These are phyloP conservation scores for Danio albolineatus DNA, from an alignment of 2,797 vertebrate genomes.

Conservation along the genomic window DNA sequence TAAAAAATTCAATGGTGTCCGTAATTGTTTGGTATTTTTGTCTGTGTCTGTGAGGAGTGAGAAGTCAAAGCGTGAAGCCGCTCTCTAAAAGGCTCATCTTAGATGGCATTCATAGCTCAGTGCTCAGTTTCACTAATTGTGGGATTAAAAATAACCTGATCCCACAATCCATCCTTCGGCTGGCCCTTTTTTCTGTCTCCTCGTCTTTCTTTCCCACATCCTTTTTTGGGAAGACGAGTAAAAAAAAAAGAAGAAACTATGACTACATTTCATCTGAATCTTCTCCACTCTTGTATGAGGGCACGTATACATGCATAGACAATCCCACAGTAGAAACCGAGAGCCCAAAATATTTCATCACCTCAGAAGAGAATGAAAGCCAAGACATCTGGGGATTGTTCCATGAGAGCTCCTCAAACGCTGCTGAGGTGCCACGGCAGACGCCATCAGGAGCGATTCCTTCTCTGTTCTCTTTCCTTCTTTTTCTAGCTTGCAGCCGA, in stretches of 20 bases:
- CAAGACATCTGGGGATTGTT: slow-evolving; percentile 48
- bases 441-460: slow-evolving; percentile 41
- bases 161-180: slow-evolving; percentile 49
- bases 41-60: slow-evolving; percentile 23
- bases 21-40: slow-evolving; percentile 22
- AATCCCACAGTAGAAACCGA: slow-evolving; percentile 19
- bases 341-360: slow-evolving; percentile 60
- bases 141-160: slow-evolving; percentile 67
- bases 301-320: not conserved
- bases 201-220: slow-evolving; percentile 44
- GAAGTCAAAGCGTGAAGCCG: slow-evolving; percentile 32
- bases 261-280: slow-evolving; percentile 39
- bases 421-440: slow-evolving; percentile 26
- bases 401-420: slow-evolving; percentile 54
- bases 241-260: slow-evolving; percentile 24
- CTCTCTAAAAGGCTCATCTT: slow-evolving; percentile 52
- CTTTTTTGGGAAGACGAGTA: slow-evolving; percentile 35
- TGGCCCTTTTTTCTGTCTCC: slow-evolving; percentile 11
- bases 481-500: slow-evolving; percentile 39
- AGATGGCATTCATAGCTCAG: slow-evolving; percentile 54
- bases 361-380: slow-evolving; percentile 51
- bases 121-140: slow-evolving; percentile 65
- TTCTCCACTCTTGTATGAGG: slow-evolving; percentile 14
- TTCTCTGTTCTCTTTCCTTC: slow-evolving; percentile 13
- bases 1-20: not conserved